Evolutionary conservation across 1,140 invertebrate genomes (phyloP).

Genomic region (Tenebrio molitor): DNA sequence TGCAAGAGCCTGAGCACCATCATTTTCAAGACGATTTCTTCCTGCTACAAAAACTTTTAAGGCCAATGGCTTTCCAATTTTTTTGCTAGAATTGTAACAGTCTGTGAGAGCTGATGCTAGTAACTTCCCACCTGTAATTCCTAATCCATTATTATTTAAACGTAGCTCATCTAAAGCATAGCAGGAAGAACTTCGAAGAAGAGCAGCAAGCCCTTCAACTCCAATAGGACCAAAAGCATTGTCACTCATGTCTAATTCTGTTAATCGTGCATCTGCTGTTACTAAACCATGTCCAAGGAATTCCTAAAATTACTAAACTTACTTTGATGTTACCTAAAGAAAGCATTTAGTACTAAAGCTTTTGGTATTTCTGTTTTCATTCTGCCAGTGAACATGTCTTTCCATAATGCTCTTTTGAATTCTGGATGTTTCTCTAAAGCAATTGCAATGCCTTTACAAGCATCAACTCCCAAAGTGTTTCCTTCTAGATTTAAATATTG

Average conservation of each 20-base stretch:
- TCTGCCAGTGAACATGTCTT: slow-evolving; percentile 96
- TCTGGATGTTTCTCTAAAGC: slow-evolving; percentile 82
- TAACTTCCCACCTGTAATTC: slow-evolving; percentile 90
- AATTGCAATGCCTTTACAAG: slow-evolving; percentile 87
- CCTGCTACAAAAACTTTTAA: slow-evolving; percentile 93
- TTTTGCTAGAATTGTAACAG: slow-evolving; percentile 77
- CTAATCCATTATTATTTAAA: slow-evolving; percentile 96
- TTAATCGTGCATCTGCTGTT: slow-evolving; percentile 80
- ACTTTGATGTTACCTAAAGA: not conserved
- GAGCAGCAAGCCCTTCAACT: slow-evolving; percentile 87
- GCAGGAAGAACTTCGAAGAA: slow-evolving; percentile 88
- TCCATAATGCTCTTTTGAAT: slow-evolving; percentile 90
- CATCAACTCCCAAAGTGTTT: slow-evolving; percentile 92
- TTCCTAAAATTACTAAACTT: slow-evolving; percentile 68
- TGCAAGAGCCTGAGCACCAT: slow-evolving; percentile 88
- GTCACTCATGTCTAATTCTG: slow-evolving; percentile 94
- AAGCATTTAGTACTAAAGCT: slow-evolving; percentile 82
- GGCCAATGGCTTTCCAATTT: slow-evolving; percentile 74
- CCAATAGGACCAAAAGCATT: slow-evolving; percentile 99
- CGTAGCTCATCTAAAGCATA: slow-evolving; percentile 85
- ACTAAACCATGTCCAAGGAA: slow-evolving; percentile 87
- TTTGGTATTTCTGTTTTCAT: slow-evolving; percentile 96
- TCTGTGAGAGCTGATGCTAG: slow-evolving; percentile 84
- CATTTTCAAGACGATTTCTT: slow-evolving; percentile 94
- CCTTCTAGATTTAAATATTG: slow-evolving; percentile 89